These are phyloP conservation scores for Carposina sasakii DNA, from an alignment of 1,140 invertebrate species.

Conservation along the genomic window DNA sequence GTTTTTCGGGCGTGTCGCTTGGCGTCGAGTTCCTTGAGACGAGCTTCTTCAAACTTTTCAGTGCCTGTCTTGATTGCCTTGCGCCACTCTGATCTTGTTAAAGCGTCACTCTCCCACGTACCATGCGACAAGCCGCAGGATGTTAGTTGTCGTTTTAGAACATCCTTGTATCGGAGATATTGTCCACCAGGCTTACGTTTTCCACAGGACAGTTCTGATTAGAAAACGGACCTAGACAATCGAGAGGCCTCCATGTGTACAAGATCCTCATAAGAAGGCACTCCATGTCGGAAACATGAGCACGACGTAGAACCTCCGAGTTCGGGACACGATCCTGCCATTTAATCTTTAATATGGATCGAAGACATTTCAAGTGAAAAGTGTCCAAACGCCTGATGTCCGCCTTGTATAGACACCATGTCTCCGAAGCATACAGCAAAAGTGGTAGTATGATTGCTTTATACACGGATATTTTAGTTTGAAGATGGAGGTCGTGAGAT, in stretches of 20 bases:
- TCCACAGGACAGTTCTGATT: not conserved
- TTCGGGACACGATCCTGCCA: constrained; percentile 20
- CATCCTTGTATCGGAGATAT: not conserved
- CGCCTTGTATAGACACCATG: constrained; percentile 21
- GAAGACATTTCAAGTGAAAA: constrained; percentile 21
- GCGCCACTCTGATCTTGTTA: not conserved
- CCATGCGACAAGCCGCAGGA: not conserved
- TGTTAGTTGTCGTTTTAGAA: not conserved
- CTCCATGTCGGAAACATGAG: constrained; percentile 10
- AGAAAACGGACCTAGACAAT: not conserved
- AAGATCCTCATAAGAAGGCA: not conserved
- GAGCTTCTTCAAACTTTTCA: not conserved
- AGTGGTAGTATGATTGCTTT: constrained; percentile 16
- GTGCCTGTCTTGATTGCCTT: not conserved
- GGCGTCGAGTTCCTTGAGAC: not conserved
- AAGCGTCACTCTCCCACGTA: not conserved
- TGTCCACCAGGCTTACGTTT: not conserved
- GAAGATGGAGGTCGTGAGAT: constrained; percentile 13
- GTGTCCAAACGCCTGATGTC: constrained; percentile 13
- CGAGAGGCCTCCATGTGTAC: not conserved
- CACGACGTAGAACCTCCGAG: constrained; percentile 13
- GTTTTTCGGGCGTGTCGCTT: not conserved
- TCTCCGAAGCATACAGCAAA: constrained; percentile 17
- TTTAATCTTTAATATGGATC: constrained; percentile 12
- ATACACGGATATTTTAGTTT: constrained; percentile 15